Evolutionary conservation across 1,140 invertebrate species (phyloP), one percentile per base, ranked within the genome.

Genomic region (Zaprionus tsacasi): DNA sequence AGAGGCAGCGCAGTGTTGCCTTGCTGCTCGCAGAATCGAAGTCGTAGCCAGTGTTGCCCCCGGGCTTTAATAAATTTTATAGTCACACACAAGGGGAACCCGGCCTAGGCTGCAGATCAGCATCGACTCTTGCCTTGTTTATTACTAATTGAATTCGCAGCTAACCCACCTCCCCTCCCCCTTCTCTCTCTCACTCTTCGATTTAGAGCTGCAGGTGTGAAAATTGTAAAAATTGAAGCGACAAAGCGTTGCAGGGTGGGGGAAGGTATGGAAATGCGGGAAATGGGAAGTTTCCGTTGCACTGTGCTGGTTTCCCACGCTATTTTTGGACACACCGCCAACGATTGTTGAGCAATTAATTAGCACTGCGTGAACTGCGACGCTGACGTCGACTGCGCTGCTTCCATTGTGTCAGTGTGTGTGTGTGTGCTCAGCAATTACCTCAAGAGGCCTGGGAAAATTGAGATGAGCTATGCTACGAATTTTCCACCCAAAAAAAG

Each of bases 1-100:
- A 6, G 21, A 21, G 21, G 61, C 43, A 59, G 21, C 15, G 27
- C 52, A 21, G 17, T 33, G 17, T 40, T 36, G 40, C n/a, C 27
- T 30, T 30, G 3, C 1, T 21, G 21, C 3, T 30, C 27, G 27
- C 3, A 30, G 27, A 36, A 3, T n/a, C 30, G 13, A 30, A 17
- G 38, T 33, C 25, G 55, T 48, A 66, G 27, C 27, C 27, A 30
- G 27, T 5, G 64, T 40, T 74, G 71, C 63, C 83, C 78, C 85
- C 54, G 83, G 85, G 83, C 83, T 88, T 88, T 89, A 89, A 88
- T 88, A 88, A 89, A 89, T 88, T 88, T 88, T 83, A 88, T 88
- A 88, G 83, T 88, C 83, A 81, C 83, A 82, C 69, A 21, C 17
- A 6, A 1, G 2, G 52, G 21, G 4, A 8, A 6, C 40, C 2